Percentiles rank a stretch among this genome's conserved stretches.
phyloP scores from a whole-genome alignment of 2,888 invertebrate genomes.

The Oligia strigilis region DNA sequence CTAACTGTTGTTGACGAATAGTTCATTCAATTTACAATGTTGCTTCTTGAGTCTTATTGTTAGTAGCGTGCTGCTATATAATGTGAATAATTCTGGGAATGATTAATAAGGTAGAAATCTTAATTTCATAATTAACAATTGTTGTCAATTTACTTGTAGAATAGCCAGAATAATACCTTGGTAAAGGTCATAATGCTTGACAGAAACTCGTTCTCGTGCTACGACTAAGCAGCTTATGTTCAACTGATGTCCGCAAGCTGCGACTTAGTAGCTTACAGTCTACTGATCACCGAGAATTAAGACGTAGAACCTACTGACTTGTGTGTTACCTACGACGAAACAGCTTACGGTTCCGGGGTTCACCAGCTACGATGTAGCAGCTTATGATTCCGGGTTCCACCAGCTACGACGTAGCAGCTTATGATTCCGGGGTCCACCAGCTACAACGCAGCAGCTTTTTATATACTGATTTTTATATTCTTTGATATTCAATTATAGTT shows the following conservation, averaged over 20 bases:
- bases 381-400: too few species aligned
- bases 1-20: conserved; percentile 28
- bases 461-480: too few species aligned
- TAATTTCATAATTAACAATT: neutral
- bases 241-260: neutral
- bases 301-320: too few species aligned
- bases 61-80: neutral
- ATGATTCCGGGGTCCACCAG: too few species aligned
- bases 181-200: neutral
- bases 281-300: too few species aligned
- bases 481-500: too few species aligned
- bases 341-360: too few species aligned
- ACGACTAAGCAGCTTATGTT: neutral
- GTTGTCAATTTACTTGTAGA: neutral
- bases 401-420: neutral
- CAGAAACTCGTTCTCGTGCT: neutral
- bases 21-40: conserved; percentile 30
- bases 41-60: neutral
- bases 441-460: too few species aligned
- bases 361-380: too few species aligned
- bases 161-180: neutral
- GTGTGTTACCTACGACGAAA: too few species aligned
- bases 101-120: neutral
- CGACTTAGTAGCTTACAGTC: neutral
- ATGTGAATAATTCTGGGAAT: neutral